Evolutionary conservation across 2,888 invertebrate species (phyloP), one percentile per base, ranked within the genome.

Genomic region (Cataglyphis livida): DNA sequence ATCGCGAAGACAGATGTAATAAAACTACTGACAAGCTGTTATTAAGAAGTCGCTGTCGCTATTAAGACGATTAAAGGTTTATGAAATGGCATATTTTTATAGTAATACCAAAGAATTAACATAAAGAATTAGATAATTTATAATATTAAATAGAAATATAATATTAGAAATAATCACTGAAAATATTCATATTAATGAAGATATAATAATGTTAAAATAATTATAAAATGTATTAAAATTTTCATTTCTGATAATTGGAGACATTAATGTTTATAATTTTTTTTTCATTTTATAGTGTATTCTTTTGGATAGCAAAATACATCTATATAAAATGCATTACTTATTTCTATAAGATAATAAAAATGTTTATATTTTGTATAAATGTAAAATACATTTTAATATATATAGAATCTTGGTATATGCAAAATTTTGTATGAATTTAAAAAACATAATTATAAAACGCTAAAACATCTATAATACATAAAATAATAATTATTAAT

Each of bases 1-100:
- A 79, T 79, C 44, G 59, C 32, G 21, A 41, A 66, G 65, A 65
- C 59, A 78, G 25, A 48, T 28, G 79, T 44, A 70, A 79, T 71
- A 59, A 71, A 79, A 28, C 59, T 79, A 59, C 35, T 21, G 32
- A 70, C 21, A 32, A 21, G 41, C 32, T 32, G 21, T 15, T 41
- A 35, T 6, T 35, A 35, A 35, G 6, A 35, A 35, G 35, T 35
- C 1, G 0, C n/a, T 68, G 15, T 54, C 68, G 12, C 9, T n/a
- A 18, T 32, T 18, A 12, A 68, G 9, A 54, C 32, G 21, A 41
- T 25, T 9, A 4, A 38, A 54, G 0, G n/a, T 51, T 64, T 48
- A 18, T 48, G 1, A 15, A 15, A 51, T 51, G 18, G 3, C 9
- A 12, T 25, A 25, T 71, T 18, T 25, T 41, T 10, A 10, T 12